A percentile compares a stretch with the other conserved stretches of the same genome.
These are phyloP conservation scores for Cyanoramphus novaezelandiae DNA, from an alignment of 2,113 vertebrate genomes.

Conservation along the genomic window DNA sequence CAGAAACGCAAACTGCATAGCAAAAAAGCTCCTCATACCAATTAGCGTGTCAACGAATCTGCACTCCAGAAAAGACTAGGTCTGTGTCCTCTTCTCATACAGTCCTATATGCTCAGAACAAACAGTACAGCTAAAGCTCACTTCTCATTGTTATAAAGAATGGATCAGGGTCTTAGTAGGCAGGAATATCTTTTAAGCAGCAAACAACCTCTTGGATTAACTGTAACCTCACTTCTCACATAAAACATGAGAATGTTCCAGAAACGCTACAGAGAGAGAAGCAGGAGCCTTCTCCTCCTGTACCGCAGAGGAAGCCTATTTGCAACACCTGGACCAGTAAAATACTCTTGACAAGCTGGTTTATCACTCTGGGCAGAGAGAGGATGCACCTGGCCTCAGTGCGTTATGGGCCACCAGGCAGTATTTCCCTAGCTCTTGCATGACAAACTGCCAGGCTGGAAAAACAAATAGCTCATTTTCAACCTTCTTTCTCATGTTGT, in stretches of 20 bases:
- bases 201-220: background rate
- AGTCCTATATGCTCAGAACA: background rate
- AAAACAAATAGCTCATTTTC: background rate
- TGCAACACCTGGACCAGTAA: background rate
- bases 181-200: background rate
- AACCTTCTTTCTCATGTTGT: background rate
- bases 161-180: background rate
- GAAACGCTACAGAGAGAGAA: background rate
- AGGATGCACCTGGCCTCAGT: conserved; percentile 42
- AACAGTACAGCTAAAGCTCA: background rate
- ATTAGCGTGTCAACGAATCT: background rate
- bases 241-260: background rate
- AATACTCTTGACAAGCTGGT: background rate
- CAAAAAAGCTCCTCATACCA: background rate
- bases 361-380: background rate
- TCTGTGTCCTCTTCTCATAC: background rate
- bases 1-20: background rate
- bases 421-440: background rate
- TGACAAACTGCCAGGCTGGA: background rate
- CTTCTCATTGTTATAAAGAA: background rate
- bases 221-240: background rate
- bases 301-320: background rate
- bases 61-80: background rate
- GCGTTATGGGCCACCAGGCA: background rate
- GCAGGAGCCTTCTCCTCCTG: background rate